Conservation (phyloP, 2,888 invertebrate species). For the Pycnomerus fuliginosus region DNA sequence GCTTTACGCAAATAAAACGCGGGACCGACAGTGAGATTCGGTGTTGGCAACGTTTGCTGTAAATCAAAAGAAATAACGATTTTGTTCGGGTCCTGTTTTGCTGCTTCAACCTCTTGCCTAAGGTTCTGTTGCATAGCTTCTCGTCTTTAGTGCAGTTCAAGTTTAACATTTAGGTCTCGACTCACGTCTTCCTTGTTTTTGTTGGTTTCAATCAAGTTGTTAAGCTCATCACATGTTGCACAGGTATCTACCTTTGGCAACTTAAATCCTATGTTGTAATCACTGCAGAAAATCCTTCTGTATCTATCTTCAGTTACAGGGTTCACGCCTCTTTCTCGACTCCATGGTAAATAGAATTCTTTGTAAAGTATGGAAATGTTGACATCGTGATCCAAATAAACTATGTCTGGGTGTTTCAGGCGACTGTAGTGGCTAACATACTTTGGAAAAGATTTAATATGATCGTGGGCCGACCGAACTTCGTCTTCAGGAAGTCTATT, state of each 20-base stretch:
- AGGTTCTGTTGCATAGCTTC: background rate
- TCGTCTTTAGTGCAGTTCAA: background rate
- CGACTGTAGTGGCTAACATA: background rate
- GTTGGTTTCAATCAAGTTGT: background rate
- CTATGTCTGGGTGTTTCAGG: background rate
- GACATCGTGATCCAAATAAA: background rate
- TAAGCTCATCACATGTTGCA: background rate
- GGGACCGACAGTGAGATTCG: background rate
- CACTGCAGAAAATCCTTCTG: background rate
- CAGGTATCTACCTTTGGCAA: background rate
- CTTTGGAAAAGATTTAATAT: background rate
- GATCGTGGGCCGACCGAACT: background rate
- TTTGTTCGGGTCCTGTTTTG: background rate
- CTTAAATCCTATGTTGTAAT: background rate
- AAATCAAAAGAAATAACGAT: background rate
- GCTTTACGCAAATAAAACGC: constrained; percentile 1
- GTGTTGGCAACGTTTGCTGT: background rate
- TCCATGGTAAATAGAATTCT: background rate
- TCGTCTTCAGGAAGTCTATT: background rate
- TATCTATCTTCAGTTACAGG: background rate
- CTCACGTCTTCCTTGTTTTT: background rate
- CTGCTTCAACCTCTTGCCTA: too few relatives aligned
- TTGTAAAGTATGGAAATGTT: background rate
- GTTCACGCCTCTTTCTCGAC: background rate
- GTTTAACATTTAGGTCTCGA: background rate